Evolutionary conservation across 2,888 invertebrate species (phyloP), one percentile per base, ranked within the genome.

Genomic region (Ormyrus pomaceus): DNA sequence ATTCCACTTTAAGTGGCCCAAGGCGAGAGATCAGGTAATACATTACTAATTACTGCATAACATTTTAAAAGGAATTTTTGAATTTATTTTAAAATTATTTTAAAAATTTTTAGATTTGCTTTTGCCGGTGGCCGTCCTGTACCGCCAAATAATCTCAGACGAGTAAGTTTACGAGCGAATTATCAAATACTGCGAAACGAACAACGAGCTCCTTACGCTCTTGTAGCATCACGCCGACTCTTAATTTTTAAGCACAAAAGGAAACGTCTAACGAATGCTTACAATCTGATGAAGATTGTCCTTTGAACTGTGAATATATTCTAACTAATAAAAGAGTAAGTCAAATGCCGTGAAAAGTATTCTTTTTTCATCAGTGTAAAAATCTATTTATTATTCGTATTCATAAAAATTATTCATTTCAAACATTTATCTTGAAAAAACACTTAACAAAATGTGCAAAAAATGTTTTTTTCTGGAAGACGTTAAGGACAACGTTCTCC

Each of bases 61-160:
- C 61, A 61, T 19, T 80, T 5, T 61, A 50, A 13, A 19, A 11
- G 6, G 11, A 48, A 51, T n/a, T 8, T 58, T 13, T 6, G 50
- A n/a, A 59, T 55, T 62, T 68, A 8, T 46, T 56, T 58, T 13
- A 4, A 48, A n/a, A 59, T 55, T 62, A 61, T 6, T 46, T 56
- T 48, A 65, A 65, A 51, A 19, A 46, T 72, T 73, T 68, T 80
- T 72, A 91, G 90, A 83, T 90, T 91, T 77, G 89, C 90, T 7
- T 90, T 91, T 72, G 89, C 89, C 70, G 91, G 91, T 61, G 88
- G 90, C 66, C 86, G 88, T 68, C 90, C 90, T 4, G 90, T 90
- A 19, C 88, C 91, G 58, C 86, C 88, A 6, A 89, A 84, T 75
- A 90, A 88, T 84, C 83, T 90, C 53, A 88, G 87, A 73, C 87